Conservation (phyloP, 2,888 invertebrate species). For the Colletes collaris region DNA sequence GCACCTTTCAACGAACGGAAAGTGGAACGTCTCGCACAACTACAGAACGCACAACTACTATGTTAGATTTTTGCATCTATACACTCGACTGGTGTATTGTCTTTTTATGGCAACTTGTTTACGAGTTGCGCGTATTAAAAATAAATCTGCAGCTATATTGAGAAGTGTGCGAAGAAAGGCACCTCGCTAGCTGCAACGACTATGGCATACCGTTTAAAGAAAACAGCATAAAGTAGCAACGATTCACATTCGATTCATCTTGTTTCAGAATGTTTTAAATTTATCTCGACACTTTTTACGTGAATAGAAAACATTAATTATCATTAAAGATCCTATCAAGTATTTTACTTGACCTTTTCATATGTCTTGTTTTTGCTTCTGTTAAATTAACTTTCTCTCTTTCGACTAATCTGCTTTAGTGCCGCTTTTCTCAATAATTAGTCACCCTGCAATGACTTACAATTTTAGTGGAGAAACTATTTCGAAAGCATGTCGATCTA, state of each 20-base stretch:
- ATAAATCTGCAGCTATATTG: conserved; percentile 39
- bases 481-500: too few relatives aligned
- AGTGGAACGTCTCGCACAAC: background rate
- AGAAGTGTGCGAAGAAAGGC: conserved; percentile 17
- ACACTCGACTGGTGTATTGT: background rate
- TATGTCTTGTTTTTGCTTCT: too few relatives aligned
- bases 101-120: conserved; percentile 49
- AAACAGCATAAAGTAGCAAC: background rate
- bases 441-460: too few relatives aligned
- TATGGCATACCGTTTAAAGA: conserved; percentile 39
- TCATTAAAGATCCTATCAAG: too few relatives aligned
- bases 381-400: too few relatives aligned
- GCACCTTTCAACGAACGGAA: background rate
- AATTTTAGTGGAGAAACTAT: too few relatives aligned
- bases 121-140: conserved; percentile 48
- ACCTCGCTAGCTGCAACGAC: conserved; percentile 18
- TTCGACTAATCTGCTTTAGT: too few relatives aligned
- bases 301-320: too few relatives aligned
- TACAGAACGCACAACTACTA: conserved; percentile 5
- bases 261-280: too few relatives aligned
- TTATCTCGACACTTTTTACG: too few relatives aligned
- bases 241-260: background rate
- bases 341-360: too few relatives aligned
- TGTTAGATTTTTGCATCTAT: conserved; percentile 5
- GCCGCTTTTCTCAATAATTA: too few relatives aligned